Evolutionary conservation across 1,140 invertebrate genomes (phyloP).

Genomic region (Trachelipus rathkii): DNA sequence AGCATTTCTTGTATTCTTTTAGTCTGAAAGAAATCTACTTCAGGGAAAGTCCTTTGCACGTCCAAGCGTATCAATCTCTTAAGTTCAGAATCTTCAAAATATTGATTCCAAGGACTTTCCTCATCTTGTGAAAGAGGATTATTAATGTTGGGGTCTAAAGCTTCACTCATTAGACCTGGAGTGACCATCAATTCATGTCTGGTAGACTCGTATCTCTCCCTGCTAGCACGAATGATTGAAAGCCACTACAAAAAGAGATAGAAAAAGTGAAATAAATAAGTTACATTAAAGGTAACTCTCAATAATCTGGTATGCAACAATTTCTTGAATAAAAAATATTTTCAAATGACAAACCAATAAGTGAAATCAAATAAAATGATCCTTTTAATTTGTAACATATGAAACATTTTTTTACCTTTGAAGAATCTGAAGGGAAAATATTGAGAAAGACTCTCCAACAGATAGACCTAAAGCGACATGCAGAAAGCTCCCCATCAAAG

Average conservation of each 20-base stretch:
- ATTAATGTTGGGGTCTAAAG: neutral
- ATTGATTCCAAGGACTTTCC: slow-evolving; percentile 69
- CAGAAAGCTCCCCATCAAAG: neutral
- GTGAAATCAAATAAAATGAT: too few species aligned
- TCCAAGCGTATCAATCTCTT: slow-evolving; percentile 69
- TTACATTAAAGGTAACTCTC: too few species aligned
- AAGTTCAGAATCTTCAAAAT: slow-evolving; percentile 72
- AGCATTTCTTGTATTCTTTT: slow-evolving; percentile 64
- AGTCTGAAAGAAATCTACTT: slow-evolving; percentile 70
- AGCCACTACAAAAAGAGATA: neutral
- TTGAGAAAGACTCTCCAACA: slow-evolving; percentile 4
- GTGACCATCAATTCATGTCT: slow-evolving; percentile 1
- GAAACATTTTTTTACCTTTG: neutral
- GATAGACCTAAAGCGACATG: slow-evolving; percentile 1
- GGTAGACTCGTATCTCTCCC: neutral
- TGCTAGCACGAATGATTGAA: neutral
- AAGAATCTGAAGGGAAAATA: neutral
- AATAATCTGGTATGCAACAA: too few species aligned
- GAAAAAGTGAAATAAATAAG: too few species aligned
- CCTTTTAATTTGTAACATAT: too few species aligned
- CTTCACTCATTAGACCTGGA: neutral
- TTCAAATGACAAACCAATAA: too few species aligned
- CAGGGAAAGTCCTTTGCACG: slow-evolving; percentile 73
- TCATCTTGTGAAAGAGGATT: slow-evolving; percentile 3
- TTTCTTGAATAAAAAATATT: too few species aligned